Evolutionary conservation across 2,797 vertebrate species (phyloP), one percentile per base, ranked within the genome.

Genomic region (Liparis tanakae): DNA sequence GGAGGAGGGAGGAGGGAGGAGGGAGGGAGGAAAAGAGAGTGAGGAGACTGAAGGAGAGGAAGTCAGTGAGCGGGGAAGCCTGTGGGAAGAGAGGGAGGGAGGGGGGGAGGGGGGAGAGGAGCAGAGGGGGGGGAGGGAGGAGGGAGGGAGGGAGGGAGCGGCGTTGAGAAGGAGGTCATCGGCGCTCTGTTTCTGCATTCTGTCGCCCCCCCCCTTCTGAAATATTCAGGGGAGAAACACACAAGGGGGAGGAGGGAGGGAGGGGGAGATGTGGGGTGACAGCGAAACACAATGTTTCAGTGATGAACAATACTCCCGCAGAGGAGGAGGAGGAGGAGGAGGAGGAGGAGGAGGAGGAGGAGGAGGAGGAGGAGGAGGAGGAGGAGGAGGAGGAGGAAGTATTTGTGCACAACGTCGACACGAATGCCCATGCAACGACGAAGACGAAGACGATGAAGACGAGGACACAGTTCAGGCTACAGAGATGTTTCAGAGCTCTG

Each of bases 171-270:
- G 80, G 91, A 91, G 89, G 90, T 92, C 92, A 93, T 87, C 87
- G 72, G 81, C 48, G 77, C 82, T 85, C 81, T 83, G 87, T 82
- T 89, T 83, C 81, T 81, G 80, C 79, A 72, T 86, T 85, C 88
- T 88, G 88, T n/a, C n/a, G 80, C 82, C 78, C 82, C 67, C 64
- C 58, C 4, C 8, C 46, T 84, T 79, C 85, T 92, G 81, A 89
- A 92, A 92, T 89, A 92, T 92, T 91, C 85, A 70, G n/a, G n/a
- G n/a, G n/a, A n/a, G n/a, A n/a, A n/a, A n/a, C 86, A 48, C n/a
- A n/a, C 17, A 18, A 7, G 17, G 44, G 44, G 36, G 9, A 9
- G 7, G 36, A 30, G 25, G 25, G 25, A 30, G 25, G 25, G 25
- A 30, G 25, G 25, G 25, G 3, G 25, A 3, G 25, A 30, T 30